Evolutionary conservation across 2,888 invertebrate genomes (phyloP).

Genomic region (Muschampia plurimacula): DNA sequence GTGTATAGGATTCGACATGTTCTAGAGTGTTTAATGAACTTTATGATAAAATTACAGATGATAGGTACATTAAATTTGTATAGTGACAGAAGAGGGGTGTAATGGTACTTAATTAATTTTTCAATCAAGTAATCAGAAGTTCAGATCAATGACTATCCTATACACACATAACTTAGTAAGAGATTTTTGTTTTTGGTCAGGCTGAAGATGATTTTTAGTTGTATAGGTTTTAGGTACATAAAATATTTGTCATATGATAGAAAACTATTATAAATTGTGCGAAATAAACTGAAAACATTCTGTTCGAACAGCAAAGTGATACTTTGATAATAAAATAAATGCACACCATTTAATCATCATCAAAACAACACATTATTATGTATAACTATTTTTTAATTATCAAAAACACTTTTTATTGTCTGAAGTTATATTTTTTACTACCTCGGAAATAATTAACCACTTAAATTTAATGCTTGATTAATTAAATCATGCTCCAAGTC

Average conservation of each 20-base stretch:
- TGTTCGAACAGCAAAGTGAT: slow-evolving; percentile 36
- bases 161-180: not conserved
- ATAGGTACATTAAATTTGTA: not conserved
- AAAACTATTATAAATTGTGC: no score
- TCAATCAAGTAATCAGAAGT: not conserved
- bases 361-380: no score
- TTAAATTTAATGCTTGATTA: no score
- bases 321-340: no score
- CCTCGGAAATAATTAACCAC: no score
- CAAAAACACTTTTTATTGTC: no score
- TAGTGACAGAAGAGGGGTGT: not conserved
- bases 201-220: not conserved
- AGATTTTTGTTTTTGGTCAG: slow-evolving; percentile 1
- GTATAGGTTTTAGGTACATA: not conserved
- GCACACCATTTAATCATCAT: no score
- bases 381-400: no score
- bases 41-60: not conserved
- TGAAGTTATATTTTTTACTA: no score
- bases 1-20: slow-evolving; percentile 11
- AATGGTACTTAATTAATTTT: not conserved
- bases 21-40: not conserved
- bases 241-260: not conserved
- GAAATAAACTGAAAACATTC: not conserved
- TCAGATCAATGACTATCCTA: not conserved
- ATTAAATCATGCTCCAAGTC: no score